Evolutionary conservation across 2,888 invertebrate species (phyloP), one percentile per base, ranked within the genome.

Genomic region (Eupithecia insigniata): DNA sequence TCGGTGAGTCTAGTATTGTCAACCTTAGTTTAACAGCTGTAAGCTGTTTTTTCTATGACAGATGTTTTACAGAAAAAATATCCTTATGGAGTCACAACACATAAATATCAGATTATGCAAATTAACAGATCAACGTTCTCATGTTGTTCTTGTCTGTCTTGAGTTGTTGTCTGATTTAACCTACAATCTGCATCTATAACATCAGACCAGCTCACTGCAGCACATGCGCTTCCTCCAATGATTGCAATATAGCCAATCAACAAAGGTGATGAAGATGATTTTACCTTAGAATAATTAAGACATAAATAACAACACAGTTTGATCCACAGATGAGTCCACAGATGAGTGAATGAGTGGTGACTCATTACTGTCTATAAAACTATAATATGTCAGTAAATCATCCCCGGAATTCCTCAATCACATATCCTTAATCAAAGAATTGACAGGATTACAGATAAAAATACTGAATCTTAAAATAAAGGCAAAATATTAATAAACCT

Each of bases 1-100:
- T 77, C 96, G 98, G 98, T 98, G 93, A 95, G 92, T 58, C n/a
- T 14, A 69, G 6, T n/a, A 67, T 4, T n/a, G 18, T 22, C 7
- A 16, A 6, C 12, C 14, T 16, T 26, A 55, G 55, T 14, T 1
- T 5, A 26, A 55, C 55, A 55, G 26, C 55, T 55, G 26, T 26
- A n/a, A 22, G 12, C 22, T n/a, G n/a, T 8, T 51, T 26, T 55
- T 55, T 55, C 12, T 14, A 51, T 51, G 22, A 22, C 3, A 51
- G n/a, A n/a, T 39, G 1, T n/a, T n/a, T n/a, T 18, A n/a, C 8
- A 2, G n/a, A 46, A 16, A 18, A 43, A 43, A 18, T 18, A n/a
- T 46, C 7, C 2, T 0, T 46, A 8, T 8, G 2, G 6, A n/a
- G 1, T 46, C n/a, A 7, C 8, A n/a, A 46, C 46, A 46, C n/a